phyloP scores from a whole-genome alignment of 2,113 vertebrate genomes.

The Rhadina sibilatrix region DNA sequence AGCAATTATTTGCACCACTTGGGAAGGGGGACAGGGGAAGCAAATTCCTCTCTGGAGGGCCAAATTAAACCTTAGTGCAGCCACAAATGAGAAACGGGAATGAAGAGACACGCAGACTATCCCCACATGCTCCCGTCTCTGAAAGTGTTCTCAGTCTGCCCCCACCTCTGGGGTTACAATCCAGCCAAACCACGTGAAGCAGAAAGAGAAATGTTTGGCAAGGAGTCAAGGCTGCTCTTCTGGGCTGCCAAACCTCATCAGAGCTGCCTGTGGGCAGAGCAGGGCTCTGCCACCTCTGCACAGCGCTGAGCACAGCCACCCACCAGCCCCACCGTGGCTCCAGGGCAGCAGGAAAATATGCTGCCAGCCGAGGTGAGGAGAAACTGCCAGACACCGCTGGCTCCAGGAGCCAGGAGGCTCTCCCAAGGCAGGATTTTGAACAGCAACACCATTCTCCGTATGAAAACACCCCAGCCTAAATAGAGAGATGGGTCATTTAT shows the following conservation, averaged over 20 bases:
- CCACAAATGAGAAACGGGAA: neutral
- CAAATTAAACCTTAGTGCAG: neutral
- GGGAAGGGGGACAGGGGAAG: neutral
- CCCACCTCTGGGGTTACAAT: neutral
- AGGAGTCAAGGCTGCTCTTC: neutral
- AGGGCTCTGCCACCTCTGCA: neutral
- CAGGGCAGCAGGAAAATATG: neutral
- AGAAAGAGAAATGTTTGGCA: neutral
- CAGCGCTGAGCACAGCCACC: neutral
- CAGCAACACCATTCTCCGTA: neutral
- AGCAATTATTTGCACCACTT: neutral
- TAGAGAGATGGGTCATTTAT: neutral
- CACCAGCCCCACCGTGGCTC: neutral
- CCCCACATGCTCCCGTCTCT: accelerated
- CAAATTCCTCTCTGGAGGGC: neutral
- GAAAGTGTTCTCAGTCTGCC: neutral
- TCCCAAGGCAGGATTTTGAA: neutral
- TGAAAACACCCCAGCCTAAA: neutral
- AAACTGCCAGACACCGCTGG: accelerated
- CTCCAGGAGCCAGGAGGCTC: neutral
- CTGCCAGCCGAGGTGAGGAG: neutral
- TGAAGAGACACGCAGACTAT: neutral
- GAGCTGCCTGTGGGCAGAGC: neutral
- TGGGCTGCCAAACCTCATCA: conserved; percentile 38
- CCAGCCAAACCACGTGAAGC: neutral